Evolutionary conservation across 2,113 vertebrate species (phyloP).

Genomic region (Cisticola juncidis): DNA sequence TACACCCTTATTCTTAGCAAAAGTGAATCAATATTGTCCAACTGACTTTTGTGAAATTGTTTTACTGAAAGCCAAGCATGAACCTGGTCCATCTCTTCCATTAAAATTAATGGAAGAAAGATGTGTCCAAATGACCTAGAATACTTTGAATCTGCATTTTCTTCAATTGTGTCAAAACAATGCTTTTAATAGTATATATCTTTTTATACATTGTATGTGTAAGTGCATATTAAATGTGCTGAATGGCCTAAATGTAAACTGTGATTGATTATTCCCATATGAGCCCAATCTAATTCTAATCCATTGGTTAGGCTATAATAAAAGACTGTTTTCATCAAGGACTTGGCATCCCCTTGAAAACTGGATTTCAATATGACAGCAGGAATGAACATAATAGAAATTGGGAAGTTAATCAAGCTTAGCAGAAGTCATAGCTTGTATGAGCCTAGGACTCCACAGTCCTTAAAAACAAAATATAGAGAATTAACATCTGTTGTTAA

Average conservation of each 20-base stretch:
- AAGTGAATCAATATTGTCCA: background rate
- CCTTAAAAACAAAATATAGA: background rate
- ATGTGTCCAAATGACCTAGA: background rate
- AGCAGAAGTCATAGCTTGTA: background rate
- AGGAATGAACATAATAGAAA: background rate
- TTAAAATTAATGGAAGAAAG: conserved; percentile 47
- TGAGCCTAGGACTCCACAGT: background rate
- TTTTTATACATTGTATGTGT: background rate
- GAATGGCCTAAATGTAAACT: conserved; percentile 15
- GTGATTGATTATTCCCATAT: conserved; percentile 34
- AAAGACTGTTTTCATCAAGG: conserved; percentile 10
- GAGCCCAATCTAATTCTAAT: background rate
- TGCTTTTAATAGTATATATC: background rate
- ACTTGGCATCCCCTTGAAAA: conserved; percentile 6
- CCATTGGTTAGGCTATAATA: background rate
- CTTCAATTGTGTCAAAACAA: conserved; percentile 42
- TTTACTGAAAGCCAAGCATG: background rate
- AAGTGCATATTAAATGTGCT: background rate
- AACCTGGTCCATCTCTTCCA: background rate
- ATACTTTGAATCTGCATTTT: background rate
- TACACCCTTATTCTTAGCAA: background rate
- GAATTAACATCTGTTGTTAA: background rate
- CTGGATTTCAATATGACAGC: background rate
- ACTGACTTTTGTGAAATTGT: background rate
- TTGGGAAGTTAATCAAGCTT: background rate